Evolutionary conservation across 2,797 vertebrate genomes (phyloP), one percentile per base, ranked within the genome.

Genomic region (Ceyx erithaca): DNA sequence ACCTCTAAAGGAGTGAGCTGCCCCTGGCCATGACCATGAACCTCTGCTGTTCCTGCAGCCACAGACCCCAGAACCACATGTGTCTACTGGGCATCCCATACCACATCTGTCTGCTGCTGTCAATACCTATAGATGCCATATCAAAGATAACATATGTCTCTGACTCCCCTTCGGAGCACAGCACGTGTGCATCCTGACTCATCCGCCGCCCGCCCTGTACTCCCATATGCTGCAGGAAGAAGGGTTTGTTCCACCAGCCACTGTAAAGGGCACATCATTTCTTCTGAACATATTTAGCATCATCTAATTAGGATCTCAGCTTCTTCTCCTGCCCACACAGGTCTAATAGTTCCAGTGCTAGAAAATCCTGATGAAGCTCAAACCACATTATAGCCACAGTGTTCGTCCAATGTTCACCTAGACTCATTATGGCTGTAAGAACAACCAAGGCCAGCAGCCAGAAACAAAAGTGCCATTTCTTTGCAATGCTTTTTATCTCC

Each of bases 401-500:
- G 46, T 49, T 61, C 11, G 1, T 35, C 76, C 51, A 52, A 51
- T 0, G 0, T 51, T 80, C 86, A 57, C 7, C 35, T 54, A 73
- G 70, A 31, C 41, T 41, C 73, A 26, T 46, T 30, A 28, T 0
- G 11, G 35, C 37, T 67, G 70, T 70, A 87, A 72, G 78, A 84
- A 64, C 54, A 92, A 68, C 31, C 77, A 46, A 62, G 23, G 52
- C 61, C 17, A n/a, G 68, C 6, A 79, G 30, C 71, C 30, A 71
- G 77, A 66, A 92, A 96, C 64, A 90, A 85, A 92, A 93, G 41
- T 3, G 35, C 48, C 23, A 9, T 55, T 89, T 85, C 91, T 91
- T 93, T 85, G 85, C 82, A 85, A 46, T n/a, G 87, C 72, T 85
- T 94, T 86, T 91, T 21, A 40, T 55, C 82, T 83, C 75, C 63